Base-by-base conservation (phyloP, 1,140 invertebrate species). In the Cyphomyrmex costatus region DNA sequence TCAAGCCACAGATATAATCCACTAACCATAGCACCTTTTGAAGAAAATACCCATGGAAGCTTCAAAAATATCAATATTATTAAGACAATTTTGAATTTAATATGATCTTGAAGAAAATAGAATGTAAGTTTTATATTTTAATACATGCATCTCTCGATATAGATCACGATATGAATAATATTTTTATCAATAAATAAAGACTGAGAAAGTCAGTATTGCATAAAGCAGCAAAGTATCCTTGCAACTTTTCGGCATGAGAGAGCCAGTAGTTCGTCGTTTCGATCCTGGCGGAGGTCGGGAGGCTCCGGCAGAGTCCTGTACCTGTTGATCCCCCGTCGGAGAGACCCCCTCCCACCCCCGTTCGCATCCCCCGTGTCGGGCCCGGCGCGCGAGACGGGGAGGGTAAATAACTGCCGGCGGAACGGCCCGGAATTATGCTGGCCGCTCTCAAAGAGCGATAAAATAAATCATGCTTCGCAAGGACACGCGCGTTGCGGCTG, bases 391-490 rank as follows among this genome's bases (percentile, higher is more conserved):
- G 24, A 30, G 21, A n/a, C 36, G 14, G 16, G 77, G 46, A 61
- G 68, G 78, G 51, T 89, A 89, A 90, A 90, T 90, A 90, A 90
- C 89, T 80, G 88, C 16, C 42, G 56, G 86, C 12, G 70, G 86
- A 58, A 80, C 53, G n/a, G 66, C 73, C 65, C 74, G 79, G 58
- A 91, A 91, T 90, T 91, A 91, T 90, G 74, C 87, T 63, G 76
- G 84, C 70, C 77, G 77, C 86, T 86, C 87, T 90, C 68, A 85
- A 82, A 90, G 65, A 85, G 84, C 90, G 82, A 91, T 91, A 89
- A 91, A 91, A 91, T 91, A 91, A 91, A 91, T 91, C 89, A 91
- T 91, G 90, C 87, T 80, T 82, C 85, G 84, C 80, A 87, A 85
- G 84, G 89, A 88, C 89, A 88, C 78, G 85, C 70, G 70, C 76